These are phyloP conservation scores for Perithous albicinctus DNA, from an alignment of 2,888 invertebrate species.

Conservation along the genomic window DNA sequence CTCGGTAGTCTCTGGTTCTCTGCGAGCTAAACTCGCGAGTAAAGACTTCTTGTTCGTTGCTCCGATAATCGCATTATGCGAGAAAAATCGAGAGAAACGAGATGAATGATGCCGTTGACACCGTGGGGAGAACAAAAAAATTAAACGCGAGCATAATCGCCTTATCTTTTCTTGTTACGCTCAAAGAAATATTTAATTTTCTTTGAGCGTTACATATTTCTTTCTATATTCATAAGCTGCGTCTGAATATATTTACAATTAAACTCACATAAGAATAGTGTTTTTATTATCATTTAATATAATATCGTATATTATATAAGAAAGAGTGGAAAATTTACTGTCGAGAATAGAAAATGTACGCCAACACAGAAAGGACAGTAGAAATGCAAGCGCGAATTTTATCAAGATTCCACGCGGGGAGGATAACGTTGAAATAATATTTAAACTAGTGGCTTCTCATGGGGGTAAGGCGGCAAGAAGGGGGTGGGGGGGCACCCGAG, in stretches of 20 bases:
- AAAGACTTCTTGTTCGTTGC: slow-evolving; percentile 49
- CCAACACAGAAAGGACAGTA: neutral
- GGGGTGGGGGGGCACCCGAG: slow-evolving; percentile 32
- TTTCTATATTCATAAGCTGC: neutral
- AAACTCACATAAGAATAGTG: slow-evolving; percentile 1
- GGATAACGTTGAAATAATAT: slow-evolving; percentile 65
- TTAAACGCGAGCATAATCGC: slow-evolving; percentile 8
- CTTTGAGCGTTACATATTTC: too few relatives aligned
- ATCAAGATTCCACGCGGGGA: slow-evolving; percentile 49
- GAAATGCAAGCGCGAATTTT: slow-evolving; percentile 41
- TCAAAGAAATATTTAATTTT: neutral
- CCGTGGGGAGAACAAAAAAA: neutral
- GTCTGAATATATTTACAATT: slow-evolving; percentile 1
- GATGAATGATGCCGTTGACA: slow-evolving; percentile 31
- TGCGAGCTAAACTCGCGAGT: slow-evolving; percentile 16
- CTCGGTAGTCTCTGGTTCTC: neutral
- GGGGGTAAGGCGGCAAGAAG: slow-evolving; percentile 11
- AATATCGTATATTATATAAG: too few relatives aligned
- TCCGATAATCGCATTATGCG: slow-evolving; percentile 3
- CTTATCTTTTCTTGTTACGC: neutral
- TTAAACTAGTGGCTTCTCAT: slow-evolving; percentile 60
- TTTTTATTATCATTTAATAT: too few relatives aligned
- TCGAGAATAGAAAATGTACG: slow-evolving; percentile 9
- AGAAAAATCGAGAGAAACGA: slow-evolving; percentile 7
- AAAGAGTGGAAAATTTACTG: neutral